These are phyloP conservation scores for Drosophila biarmipes DNA, from an alignment of 1,140 invertebrate species.

Conservation along the genomic window DNA sequence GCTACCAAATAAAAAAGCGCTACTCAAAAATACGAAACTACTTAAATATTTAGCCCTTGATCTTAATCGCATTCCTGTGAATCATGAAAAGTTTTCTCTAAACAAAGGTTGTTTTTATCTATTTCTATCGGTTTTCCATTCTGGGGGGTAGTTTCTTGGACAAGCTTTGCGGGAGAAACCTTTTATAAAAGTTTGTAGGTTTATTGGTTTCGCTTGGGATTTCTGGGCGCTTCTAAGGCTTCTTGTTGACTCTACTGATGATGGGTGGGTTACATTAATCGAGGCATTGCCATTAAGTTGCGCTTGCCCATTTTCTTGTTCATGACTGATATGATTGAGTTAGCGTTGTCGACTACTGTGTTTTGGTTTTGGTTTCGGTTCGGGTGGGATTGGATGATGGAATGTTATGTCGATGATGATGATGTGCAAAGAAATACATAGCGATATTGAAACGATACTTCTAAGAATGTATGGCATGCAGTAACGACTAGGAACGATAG, in stretches of 20 bases:
- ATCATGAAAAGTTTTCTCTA: slow-evolving; percentile 25
- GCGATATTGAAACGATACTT: slow-evolving; percentile 27
- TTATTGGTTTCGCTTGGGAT: slow-evolving; percentile 40
- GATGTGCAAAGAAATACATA: slow-evolving; percentile 30
- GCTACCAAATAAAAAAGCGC: slow-evolving; percentile 50
- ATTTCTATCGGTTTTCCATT: slow-evolving; percentile 10
- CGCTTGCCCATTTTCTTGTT: slow-evolving; percentile 35
- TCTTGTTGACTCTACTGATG: slow-evolving; percentile 45
- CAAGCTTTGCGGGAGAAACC: slow-evolving; percentile 53
- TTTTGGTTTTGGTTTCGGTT: slow-evolving; percentile 41
- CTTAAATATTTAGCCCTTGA: slow-evolving; percentile 28
- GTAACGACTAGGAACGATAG: slow-evolving; percentile 53
- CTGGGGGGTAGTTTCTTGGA: slow-evolving; percentile 36
- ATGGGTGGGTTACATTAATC: slow-evolving; percentile 79
- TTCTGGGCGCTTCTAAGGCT: slow-evolving; percentile 45
- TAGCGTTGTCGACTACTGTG: slow-evolving; percentile 57
- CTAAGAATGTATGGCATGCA: slow-evolving; percentile 53
- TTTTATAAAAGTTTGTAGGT: slow-evolving; percentile 39
- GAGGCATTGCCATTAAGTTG: slow-evolving; percentile 43
- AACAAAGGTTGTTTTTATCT: slow-evolving; percentile 28
- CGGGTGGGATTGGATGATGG: slow-evolving; percentile 34
- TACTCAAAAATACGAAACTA: slow-evolving; percentile 59
- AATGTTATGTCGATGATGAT: slow-evolving; percentile 43
- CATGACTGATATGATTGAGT: slow-evolving; percentile 58
- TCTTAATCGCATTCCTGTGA: slow-evolving; percentile 22